Evolutionary conservation across 2,797 vertebrate genomes (phyloP).

Genomic region (Thripadectes ignobilis): DNA sequence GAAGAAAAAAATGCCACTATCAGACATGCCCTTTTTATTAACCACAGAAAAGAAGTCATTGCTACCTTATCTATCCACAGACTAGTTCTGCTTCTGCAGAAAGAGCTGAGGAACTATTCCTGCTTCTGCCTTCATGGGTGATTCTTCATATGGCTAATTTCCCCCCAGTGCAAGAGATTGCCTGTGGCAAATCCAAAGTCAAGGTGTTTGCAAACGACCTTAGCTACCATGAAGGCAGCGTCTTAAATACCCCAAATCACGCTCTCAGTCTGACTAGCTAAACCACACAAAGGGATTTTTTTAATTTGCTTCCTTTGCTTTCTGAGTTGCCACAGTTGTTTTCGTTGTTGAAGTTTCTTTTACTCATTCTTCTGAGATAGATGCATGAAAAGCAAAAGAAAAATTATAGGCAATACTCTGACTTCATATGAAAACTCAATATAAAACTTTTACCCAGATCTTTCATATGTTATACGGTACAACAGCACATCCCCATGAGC

Average conservation of each 20-base stretch:
- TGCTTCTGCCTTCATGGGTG: background rate
- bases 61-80: background rate
- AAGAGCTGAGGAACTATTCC: background rate
- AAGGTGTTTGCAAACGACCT: background rate
- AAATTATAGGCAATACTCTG: background rate
- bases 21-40: background rate
- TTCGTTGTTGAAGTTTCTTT: background rate
- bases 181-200: background rate
- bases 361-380: background rate
- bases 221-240: background rate
- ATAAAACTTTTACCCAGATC: background rate
- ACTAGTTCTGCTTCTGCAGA: background rate
- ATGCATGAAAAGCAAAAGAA: background rate
- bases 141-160: background rate
- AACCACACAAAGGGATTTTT: background rate
- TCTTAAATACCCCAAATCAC: background rate
- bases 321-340: background rate
- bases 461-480: background rate
- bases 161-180: background rate
- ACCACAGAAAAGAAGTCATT: background rate
- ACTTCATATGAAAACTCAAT: background rate
- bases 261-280: background rate
- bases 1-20: background rate
- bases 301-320: background rate
- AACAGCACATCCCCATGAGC: background rate